These are phyloP conservation scores for Ia io DNA, from an alignment of 2,113 vertebrate genomes.

Conservation along the genomic window DNA sequence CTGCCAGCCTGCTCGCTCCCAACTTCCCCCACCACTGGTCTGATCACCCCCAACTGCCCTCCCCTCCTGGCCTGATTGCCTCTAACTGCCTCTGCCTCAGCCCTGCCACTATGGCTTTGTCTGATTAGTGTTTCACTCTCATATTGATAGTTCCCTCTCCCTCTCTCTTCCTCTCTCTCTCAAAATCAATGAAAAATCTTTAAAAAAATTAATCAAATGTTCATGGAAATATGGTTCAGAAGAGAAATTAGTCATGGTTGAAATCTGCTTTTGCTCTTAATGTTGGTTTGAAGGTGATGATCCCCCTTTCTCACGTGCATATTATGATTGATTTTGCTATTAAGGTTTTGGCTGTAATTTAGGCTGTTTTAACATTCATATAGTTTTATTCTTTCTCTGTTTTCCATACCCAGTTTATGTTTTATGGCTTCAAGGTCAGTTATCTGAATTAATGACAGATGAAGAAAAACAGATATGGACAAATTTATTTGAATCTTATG, in stretches of 20 bases:
- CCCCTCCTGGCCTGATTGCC: no score
- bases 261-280: not conserved
- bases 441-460: not conserved
- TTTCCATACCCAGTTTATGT: not conserved
- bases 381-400: not conserved
- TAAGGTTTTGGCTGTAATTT: not conserved
- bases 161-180: not conserved
- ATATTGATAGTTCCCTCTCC: not conserved
- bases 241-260: not conserved
- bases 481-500: slow-evolving; percentile 12
- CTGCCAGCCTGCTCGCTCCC: no score
- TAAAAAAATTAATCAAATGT: not conserved
- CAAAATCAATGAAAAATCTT: not conserved
- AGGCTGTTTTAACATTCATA: not conserved
- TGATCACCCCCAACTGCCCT: no score
- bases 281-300: not conserved
- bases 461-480: not conserved
- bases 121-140: not conserved
- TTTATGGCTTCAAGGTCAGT: not conserved
- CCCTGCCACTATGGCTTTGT: no score
- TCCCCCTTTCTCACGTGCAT: not conserved
- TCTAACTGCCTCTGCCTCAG: no score
- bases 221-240: not conserved
- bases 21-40: no score
- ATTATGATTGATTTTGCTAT: not conserved